These are phyloP conservation scores for Sphenopsis melanotis DNA, from an alignment of 2,797 vertebrate genomes.

Conservation along the genomic window DNA sequence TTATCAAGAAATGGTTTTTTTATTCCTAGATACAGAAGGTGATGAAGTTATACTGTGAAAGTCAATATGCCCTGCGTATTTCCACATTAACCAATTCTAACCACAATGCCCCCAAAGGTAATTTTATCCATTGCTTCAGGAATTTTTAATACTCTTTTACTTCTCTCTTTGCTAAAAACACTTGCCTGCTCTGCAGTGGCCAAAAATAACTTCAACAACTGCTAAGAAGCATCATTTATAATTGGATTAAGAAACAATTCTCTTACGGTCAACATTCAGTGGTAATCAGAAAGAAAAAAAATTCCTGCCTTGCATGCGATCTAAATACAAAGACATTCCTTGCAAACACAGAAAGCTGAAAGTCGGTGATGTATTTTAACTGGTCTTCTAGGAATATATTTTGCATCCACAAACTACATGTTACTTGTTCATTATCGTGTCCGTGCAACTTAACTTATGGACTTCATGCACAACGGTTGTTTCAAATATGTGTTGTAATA, in stretches of 20 bases:
- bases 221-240: not conserved
- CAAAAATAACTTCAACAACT: not conserved
- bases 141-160: not conserved
- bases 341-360: not conserved
- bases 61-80: not conserved
- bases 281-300: not conserved
- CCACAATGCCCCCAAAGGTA: not conserved
- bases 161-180: not conserved
- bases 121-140: not conserved
- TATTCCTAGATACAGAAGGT: not conserved
- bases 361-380: not conserved
- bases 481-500: not conserved
- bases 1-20: not conserved
- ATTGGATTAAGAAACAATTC: not conserved
- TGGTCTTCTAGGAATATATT: not conserved
- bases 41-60: not conserved
- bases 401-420: not conserved
- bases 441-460: not conserved
- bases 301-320: rapidly evolving
- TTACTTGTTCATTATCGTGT: not conserved
- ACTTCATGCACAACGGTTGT: not conserved
- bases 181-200: not conserved
- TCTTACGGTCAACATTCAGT: not conserved
- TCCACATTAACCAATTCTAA: not conserved
- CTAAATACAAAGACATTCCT: not conserved